Evolutionary conservation across 1,140 invertebrate species (phyloP).

Genomic region (Agrilus planipennis): DNA sequence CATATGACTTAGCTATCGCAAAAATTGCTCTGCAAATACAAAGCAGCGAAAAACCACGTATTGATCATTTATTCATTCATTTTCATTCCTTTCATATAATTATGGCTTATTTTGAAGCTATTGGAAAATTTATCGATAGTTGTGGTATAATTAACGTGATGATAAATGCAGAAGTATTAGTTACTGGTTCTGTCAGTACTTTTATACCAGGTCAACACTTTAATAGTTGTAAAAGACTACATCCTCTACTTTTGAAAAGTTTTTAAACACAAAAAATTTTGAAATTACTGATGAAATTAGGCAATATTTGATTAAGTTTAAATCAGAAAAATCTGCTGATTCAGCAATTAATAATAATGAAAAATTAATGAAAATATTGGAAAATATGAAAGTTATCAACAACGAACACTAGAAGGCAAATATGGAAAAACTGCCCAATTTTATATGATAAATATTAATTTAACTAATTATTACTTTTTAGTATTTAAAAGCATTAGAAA

Average conservation of each 20-base stretch:
- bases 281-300: slow-evolving; percentile 14
- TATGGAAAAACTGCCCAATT: slow-evolving; percentile 19
- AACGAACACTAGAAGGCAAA: slow-evolving; percentile 9
- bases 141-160: slow-evolving; percentile 34
- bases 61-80: slow-evolving; percentile 36
- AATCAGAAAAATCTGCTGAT: too few species aligned
- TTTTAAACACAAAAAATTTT: slow-evolving; percentile 13
- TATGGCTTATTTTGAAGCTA: slow-evolving; percentile 37
- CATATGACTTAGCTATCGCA: slow-evolving; percentile 32
- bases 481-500: slow-evolving; percentile 17
- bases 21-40: slow-evolving; percentile 34
- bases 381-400: slow-evolving; percentile 1
- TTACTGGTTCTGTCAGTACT: slow-evolving; percentile 33
- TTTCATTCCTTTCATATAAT: slow-evolving; percentile 37
- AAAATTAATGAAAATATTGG: neutral
- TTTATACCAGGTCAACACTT: slow-evolving; percentile 37
- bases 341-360: slow-evolving; percentile 13
- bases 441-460: slow-evolving; percentile 21
- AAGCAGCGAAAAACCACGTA: slow-evolving; percentile 23
- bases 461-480: slow-evolving; percentile 24
- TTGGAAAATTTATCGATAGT: slow-evolving; percentile 35
- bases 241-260: slow-evolving; percentile 32
- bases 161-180: slow-evolving; percentile 32
- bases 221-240: slow-evolving; percentile 36
- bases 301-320: too few species aligned